Conservation (phyloP, 2,888 invertebrate genomes). For the Ormyrus labotus region DNA sequence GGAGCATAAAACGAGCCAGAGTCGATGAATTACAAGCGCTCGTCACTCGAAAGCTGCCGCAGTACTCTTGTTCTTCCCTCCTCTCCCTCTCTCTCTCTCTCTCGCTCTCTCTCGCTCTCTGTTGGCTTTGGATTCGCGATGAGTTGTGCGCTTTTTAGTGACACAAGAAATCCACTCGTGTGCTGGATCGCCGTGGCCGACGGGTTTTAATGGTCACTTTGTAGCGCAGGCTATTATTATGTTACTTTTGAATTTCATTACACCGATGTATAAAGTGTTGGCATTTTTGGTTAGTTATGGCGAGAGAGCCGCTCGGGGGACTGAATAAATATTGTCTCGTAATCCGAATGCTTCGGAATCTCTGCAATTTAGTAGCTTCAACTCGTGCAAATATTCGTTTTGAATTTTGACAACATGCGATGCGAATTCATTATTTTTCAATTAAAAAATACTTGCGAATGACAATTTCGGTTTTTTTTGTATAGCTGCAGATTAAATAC, state of each 20-base stretch:
- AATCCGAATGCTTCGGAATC: neutral
- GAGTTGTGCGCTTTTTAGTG: conserved; percentile 14
- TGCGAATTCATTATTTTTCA: too few species aligned
- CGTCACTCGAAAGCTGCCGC: conserved; percentile 1
- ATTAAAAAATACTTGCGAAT: too few species aligned
- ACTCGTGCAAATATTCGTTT: too few species aligned
- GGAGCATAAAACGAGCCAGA: neutral
- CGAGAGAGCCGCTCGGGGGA: neutral
- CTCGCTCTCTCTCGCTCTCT: neutral
- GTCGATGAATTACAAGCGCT: conserved; percentile 22
- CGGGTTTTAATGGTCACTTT: conserved; percentile 3
- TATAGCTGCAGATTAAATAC: too few species aligned
- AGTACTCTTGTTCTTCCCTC: conserved; percentile 4
- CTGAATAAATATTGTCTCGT: conserved; percentile 6
- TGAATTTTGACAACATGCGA: too few species aligned
- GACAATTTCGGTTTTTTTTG: too few species aligned
- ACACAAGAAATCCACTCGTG: conserved; percentile 12
- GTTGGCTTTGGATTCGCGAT: conserved; percentile 20
- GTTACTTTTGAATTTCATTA: conserved; percentile 18
- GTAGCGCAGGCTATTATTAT: conserved; percentile 13
- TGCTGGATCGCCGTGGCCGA: neutral
- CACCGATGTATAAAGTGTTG: conserved; percentile 3
- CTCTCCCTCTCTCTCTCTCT: too few species aligned
- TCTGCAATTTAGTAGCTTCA: too few species aligned
- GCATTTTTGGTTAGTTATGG: neutral